These are phyloP conservation scores for Hormaphis cornu DNA, from an alignment of 1,140 invertebrate genomes.

Conservation along the genomic window DNA sequence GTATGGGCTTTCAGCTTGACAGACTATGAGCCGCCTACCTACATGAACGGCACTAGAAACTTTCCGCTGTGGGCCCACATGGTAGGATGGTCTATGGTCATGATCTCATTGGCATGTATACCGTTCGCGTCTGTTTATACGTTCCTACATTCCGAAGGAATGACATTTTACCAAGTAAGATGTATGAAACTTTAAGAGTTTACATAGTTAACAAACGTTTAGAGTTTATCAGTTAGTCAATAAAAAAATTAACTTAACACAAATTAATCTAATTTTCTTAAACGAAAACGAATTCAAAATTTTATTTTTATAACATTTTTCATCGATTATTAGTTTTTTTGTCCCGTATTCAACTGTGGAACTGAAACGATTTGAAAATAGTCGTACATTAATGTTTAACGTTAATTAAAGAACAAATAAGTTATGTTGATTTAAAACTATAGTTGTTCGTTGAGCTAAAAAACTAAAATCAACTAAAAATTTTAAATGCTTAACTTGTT, in stretches of 20 bases:
- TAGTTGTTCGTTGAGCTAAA: too few species aligned
- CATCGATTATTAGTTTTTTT: too few species aligned
- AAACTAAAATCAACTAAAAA: too few species aligned
- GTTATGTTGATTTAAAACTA: too few species aligned
- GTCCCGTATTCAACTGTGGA: too few species aligned
- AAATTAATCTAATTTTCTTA: neutral
- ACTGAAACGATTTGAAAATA: too few species aligned
- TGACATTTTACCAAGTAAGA: slow-evolving; percentile 59
- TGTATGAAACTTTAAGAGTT: too few species aligned
- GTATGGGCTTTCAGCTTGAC: slow-evolving; percentile 80
- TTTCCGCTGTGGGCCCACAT: slow-evolving; percentile 78
- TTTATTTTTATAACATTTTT: neutral
- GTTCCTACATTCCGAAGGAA: slow-evolving; percentile 58
- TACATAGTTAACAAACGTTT: too few species aligned
- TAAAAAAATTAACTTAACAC: neutral
- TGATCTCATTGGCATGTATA: slow-evolving; percentile 73
- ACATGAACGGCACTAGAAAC: slow-evolving; percentile 62
- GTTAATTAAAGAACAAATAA: too few species aligned
- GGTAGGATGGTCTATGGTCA: slow-evolving; percentile 77
- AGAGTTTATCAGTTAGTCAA: neutral
- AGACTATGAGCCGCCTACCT: slow-evolving; percentile 72
- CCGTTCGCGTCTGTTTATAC: slow-evolving; percentile 68
- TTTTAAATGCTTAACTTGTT: too few species aligned
- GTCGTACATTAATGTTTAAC: too few species aligned
- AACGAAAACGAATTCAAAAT: neutral